Evolutionary conservation across 2,113 vertebrate species (phyloP).

Genomic region (Ictalurus punctatus): DNA sequence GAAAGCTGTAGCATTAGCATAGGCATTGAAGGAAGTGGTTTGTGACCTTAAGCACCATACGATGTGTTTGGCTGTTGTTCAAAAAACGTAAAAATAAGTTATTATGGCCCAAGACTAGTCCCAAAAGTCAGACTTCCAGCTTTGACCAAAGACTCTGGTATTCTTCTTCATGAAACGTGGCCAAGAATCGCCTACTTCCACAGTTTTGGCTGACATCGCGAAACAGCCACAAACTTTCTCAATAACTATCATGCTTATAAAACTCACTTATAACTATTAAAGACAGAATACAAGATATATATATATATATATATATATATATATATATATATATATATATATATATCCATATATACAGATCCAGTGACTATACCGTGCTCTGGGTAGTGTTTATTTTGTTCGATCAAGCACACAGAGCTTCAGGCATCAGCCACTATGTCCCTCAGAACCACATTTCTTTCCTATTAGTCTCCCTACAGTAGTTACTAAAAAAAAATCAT

Average conservation of each 20-base stretch:
- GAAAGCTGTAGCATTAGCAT: neutral
- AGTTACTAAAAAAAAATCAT: neutral
- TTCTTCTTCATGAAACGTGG: neutral
- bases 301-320: no score
- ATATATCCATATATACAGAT: neutral
- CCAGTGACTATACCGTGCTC: neutral
- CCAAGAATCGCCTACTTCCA: neutral
- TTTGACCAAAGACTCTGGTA: neutral
- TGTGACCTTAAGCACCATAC: neutral
- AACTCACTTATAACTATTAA: neutral
- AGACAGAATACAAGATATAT: neutral
- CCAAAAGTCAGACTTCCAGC: neutral
- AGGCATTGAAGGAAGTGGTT: neutral
- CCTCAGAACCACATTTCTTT: neutral
- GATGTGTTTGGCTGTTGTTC: neutral
- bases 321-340: no score
- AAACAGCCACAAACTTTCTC: neutral
- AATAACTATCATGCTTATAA: neutral
- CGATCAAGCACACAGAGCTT: neutral
- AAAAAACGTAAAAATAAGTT: neutral
- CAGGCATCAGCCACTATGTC: neutral
- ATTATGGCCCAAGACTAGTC: neutral
- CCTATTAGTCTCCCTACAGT: neutral
- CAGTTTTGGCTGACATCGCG: neutral
- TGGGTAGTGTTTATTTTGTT: neutral